Evolutionary conservation across 1,140 invertebrate species (phyloP), one percentile per base, ranked within the genome.

Genomic region (Brachionus koreanus): DNA sequence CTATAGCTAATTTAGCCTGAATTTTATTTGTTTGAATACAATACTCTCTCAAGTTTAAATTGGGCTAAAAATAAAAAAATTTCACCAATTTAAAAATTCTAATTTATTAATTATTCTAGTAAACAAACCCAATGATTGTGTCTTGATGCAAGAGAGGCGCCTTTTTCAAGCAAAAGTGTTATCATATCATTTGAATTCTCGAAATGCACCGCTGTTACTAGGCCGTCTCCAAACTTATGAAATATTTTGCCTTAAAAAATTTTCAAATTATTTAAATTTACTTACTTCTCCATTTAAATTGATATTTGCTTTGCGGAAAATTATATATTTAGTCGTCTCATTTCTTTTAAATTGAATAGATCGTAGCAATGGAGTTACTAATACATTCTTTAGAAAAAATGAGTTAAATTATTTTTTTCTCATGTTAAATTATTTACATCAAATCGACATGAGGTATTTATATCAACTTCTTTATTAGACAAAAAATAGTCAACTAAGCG

Each of bases 11-110:
- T 82, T 82, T 82, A n/a, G 67, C 43, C 72, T 82, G 57, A 37
- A 82, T 61, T 65, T 61, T 61, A 82, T 82, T 82, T n/a, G 29
- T 74, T 46, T 72, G 42, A 35, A 82, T 61, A 25, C 82, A 82
- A 49, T 82, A 82, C 61, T 82, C 82, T 72, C 82, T 52, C 42
- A 82, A 52, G 10, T 57, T 72, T 12, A 82, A 12, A 33, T 72
- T 61, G 1, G 42, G 65, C 63, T 82, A 67, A 82, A 67, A 67
- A 82, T 65, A 23, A 39, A 19, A 16, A 10, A 57, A 10, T 25
- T 19, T 77, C 37, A 57, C n/a, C 52, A 23, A 29, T 9, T n/a
- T n/a, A n/a, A n/a, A n/a, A n/a, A n/a, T n/a, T n/a, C n/a, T 67
- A 13, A 25, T 43, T 10, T 5, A 79, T 23, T 79, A 4, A 12